Conservation (phyloP, 2,113 vertebrate species). For the Hippolais icterina region DNA sequence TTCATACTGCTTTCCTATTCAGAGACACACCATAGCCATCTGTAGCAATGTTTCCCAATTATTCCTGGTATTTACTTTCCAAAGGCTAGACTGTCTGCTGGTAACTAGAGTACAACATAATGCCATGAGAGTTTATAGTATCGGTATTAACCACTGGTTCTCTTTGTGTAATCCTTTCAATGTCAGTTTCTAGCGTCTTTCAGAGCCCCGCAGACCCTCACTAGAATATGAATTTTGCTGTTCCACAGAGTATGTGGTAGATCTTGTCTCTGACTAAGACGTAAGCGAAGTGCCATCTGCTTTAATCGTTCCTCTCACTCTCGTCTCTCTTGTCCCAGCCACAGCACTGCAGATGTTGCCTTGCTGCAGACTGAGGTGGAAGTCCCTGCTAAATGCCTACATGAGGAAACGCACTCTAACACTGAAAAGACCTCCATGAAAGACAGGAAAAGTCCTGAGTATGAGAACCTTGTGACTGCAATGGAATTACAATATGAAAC, state of each 20-base stretch:
- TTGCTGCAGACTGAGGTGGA: not conserved
- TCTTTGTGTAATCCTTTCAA: not conserved
- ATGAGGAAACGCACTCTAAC: not conserved
- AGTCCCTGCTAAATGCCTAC: not conserved
- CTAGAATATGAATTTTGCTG: not conserved
- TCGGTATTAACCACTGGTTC: not conserved
- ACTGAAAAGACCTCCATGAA: not conserved
- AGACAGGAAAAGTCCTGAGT: not conserved
- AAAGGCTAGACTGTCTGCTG: not conserved
- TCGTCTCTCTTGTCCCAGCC: not conserved
- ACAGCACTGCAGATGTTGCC: not conserved
- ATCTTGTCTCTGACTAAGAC: not conserved
- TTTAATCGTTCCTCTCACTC: accelerated
- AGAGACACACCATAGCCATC: not conserved
- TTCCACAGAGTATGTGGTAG: not conserved
- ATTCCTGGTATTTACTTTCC: not conserved
- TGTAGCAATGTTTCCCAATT: not conserved
- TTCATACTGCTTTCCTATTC: not conserved
- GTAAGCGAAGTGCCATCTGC: not conserved
- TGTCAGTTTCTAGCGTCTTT: not conserved
- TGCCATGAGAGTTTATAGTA: not conserved
- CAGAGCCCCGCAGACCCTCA: not conserved
- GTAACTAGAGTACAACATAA: not conserved
- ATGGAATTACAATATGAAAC: conserved; percentile 26
- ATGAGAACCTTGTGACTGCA: conserved; percentile 17